phyloP scores from a whole-genome alignment of 2,113 vertebrate genomes.

The Dipodomys spectabilis region DNA sequence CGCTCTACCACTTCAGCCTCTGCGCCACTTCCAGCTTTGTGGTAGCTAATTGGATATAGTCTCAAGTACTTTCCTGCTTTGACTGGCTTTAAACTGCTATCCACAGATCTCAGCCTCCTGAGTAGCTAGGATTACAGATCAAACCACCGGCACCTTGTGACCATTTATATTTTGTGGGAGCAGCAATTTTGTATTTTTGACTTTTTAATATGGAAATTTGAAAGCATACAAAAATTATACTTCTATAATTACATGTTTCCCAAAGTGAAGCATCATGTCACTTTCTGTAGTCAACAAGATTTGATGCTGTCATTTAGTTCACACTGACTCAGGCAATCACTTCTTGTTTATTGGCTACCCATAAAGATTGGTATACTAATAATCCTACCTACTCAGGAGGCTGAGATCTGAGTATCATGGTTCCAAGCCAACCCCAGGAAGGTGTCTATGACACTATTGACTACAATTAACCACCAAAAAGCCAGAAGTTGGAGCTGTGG shows the following conservation, averaged over 20 bases:
- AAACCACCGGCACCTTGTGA: neutral
- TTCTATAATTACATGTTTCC: constrained; percentile 46
- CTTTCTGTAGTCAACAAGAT: neutral
- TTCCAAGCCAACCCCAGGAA: too few relatives aligned
- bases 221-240: neutral
- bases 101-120: too few relatives aligned
- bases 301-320: neutral
- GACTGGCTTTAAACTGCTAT: too few relatives aligned
- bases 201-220: constrained; percentile 29
- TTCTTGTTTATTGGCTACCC: neutral
- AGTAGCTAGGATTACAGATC: too few relatives aligned
- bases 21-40: neutral
- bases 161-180: constrained; percentile 9
- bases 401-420: too few relatives aligned
- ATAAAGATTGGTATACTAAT: neutral
- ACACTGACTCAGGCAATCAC: neutral
- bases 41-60: too few relatives aligned
- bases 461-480: too few relatives aligned
- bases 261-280: neutral
- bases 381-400: too few relatives aligned
- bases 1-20: too few relatives aligned
- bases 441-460: too few relatives aligned
- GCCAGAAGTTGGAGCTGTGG: too few relatives aligned
- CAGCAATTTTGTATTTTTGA: constrained; percentile 31
- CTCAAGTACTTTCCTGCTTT: too few relatives aligned